Evolutionary conservation across 1,140 invertebrate species (phyloP).

Genomic region (Aradophagus sp.): DNA sequence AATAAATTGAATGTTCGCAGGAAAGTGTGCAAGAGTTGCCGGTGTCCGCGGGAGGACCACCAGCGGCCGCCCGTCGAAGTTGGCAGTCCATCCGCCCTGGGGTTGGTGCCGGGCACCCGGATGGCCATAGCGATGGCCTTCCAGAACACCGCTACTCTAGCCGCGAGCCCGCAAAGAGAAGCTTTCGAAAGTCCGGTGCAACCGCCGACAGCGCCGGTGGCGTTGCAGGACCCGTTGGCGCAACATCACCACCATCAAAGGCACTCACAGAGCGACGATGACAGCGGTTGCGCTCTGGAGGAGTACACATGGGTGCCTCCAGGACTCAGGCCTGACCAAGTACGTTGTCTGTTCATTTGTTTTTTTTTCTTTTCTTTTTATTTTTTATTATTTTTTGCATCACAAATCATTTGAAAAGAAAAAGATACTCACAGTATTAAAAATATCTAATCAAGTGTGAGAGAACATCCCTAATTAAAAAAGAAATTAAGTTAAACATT

Average conservation of each 20-base stretch:
- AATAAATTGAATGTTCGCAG: conserved; percentile 73
- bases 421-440: too few species aligned
- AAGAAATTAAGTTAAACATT: too few species aligned
- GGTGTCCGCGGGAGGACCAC: conserved; percentile 81
- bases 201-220: conserved; percentile 62
- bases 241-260: conserved; percentile 81
- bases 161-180: conserved; percentile 64
- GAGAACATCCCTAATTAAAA: too few species aligned
- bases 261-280: conserved; percentile 96
- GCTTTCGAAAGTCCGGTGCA: conserved; percentile 70
- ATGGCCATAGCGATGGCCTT: conserved; percentile 72
- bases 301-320: conserved; percentile 99
- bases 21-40: conserved; percentile 83
- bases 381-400: too few species aligned
- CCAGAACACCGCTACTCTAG: conserved; percentile 58
- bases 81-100: conserved; percentile 61
- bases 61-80: conserved; percentile 64
- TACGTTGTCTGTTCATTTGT: too few species aligned
- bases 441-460: too few species aligned
- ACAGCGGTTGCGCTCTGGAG: conserved; percentile 96
- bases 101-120: conserved; percentile 65
- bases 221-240: conserved; percentile 68
- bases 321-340: conserved; percentile 95
- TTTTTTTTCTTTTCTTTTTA: too few species aligned
- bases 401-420: too few species aligned